Conservation (phyloP, 1,140 invertebrate genomes). For the Orius insidiosus region DNA sequence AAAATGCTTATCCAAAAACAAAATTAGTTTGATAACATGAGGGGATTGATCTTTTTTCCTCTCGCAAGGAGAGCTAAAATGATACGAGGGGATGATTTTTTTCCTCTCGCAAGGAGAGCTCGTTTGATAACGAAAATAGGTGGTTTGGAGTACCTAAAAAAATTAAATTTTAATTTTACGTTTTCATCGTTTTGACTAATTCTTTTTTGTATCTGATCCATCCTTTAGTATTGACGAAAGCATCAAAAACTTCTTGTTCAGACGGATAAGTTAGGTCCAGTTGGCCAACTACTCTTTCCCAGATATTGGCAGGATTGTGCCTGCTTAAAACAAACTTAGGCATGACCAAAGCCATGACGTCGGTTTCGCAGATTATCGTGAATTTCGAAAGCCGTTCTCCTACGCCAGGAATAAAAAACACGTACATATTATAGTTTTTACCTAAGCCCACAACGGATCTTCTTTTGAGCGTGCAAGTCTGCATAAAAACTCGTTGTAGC, state of each 20-base stretch:
- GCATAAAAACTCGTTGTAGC: not conserved
- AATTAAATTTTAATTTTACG: not conserved
- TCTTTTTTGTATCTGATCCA: conserved; percentile 3
- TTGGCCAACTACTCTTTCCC: conserved; percentile 1
- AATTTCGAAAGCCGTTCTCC: conserved; percentile 1
- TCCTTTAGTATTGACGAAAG: not conserved
- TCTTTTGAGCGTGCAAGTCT: conserved; percentile 4
- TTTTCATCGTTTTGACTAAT: not conserved
- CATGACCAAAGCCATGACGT: not conserved
- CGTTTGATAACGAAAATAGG: too few species aligned
- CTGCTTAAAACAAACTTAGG: not conserved
- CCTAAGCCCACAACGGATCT: conserved; percentile 4
- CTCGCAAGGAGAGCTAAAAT: too few species aligned
- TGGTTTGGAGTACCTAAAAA: too few species aligned
- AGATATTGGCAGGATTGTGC: conserved; percentile 1
- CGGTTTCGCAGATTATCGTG: conserved; percentile 2
- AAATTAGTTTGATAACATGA: too few species aligned
- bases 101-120: too few species aligned
- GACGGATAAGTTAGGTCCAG: not conserved
- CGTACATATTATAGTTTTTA: not conserved
- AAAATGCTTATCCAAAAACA: too few species aligned
- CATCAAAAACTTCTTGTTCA: conserved; percentile 5
- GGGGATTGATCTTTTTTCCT: too few species aligned
- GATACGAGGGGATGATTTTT: too few species aligned
- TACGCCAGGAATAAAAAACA: not conserved